A percentile compares a stretch with the other conserved stretches of the same genome.
These are phyloP conservation scores for Misgurnus mizolepis DNA, from an alignment of 2,113 vertebrate species.

Conservation along the genomic window DNA sequence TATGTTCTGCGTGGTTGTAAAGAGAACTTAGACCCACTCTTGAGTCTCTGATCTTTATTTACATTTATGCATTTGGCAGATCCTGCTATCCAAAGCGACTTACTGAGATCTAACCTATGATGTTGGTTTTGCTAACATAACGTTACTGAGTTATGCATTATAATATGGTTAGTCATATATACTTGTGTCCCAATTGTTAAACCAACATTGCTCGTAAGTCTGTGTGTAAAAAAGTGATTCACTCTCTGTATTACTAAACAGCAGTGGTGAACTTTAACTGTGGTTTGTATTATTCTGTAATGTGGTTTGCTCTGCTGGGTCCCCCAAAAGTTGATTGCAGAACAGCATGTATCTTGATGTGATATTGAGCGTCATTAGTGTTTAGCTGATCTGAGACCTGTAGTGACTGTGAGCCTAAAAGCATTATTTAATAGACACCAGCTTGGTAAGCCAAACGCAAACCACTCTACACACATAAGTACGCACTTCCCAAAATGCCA, in stretches of 20 bases:
- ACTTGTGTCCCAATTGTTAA: not conserved
- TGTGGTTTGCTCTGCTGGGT: not conserved
- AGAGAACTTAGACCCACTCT: too few species aligned
- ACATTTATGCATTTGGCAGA: too few species aligned
- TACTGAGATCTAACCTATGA: too few species aligned
- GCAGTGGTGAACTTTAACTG: not conserved
- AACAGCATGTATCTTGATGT: not conserved
- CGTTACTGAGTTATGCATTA: too few species aligned
- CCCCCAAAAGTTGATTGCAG: not conserved
- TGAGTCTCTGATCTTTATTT: too few species aligned
- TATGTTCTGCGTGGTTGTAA: too few species aligned
- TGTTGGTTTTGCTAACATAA: too few species aligned
- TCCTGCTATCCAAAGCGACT: too few species aligned
- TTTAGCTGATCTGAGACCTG: slow-evolving; percentile 44
- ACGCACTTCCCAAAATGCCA: not conserved
- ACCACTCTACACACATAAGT: not conserved
- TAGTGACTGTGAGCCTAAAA: slow-evolving; percentile 38
- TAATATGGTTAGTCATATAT: not conserved
- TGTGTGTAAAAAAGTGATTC: not conserved
- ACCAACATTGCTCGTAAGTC: not conserved
- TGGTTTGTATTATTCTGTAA: slow-evolving; percentile 3
- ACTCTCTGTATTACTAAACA: not conserved
- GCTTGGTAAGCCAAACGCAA: not conserved
- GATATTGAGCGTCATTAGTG: slow-evolving; percentile 1
- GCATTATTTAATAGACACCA: slow-evolving; percentile 35